Percentiles rank a stretch among this genome's conserved stretches.
Evolutionary conservation across 1,140 invertebrate species (phyloP).

Genomic region (Diploscapter pachys): DNA sequence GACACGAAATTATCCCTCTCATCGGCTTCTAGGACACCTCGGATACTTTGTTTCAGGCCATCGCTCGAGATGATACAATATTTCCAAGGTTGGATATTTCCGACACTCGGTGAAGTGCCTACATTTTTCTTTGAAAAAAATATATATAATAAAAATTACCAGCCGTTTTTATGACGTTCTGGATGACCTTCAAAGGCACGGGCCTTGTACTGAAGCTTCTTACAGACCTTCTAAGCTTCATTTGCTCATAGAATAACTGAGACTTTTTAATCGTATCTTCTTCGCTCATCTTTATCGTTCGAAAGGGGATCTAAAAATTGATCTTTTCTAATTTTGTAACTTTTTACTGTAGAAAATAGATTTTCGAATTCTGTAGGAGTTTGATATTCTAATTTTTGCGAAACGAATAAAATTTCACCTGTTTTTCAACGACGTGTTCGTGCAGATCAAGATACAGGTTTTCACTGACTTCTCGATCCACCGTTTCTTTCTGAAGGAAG

Average conservation of each 20-base stretch:
- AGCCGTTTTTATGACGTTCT: constrained; percentile 19
- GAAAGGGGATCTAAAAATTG: constrained; percentile 9
- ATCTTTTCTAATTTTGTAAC: background rate
- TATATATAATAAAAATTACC: background rate
- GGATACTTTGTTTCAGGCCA: constrained; percentile 11
- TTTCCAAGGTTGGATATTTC: constrained; percentile 17
- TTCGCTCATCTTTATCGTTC: constrained; percentile 14
- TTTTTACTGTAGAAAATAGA: background rate
- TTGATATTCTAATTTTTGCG: too few relatives aligned
- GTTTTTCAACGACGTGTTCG: too few relatives aligned
- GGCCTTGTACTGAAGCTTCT: constrained; percentile 9
- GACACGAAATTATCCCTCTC: constrained; percentile 19
- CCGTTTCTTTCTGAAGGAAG: too few relatives aligned
- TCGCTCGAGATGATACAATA: constrained; percentile 18
- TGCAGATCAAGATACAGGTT: too few relatives aligned
- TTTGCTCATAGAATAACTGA: constrained; percentile 21
- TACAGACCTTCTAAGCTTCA: constrained; percentile 14
- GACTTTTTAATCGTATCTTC: constrained; percentile 16
- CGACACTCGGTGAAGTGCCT: constrained; percentile 21
- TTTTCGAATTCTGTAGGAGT: too few relatives aligned
- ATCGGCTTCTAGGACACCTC: constrained; percentile 17
- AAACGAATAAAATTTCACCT: too few relatives aligned
- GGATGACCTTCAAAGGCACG: constrained; percentile 18
- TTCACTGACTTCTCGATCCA: too few relatives aligned
- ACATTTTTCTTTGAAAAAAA: background rate